Evolutionary conservation across 1,140 invertebrate genomes (phyloP), one percentile per base, ranked within the genome.

Genomic region (Copidosoma floridanum): DNA sequence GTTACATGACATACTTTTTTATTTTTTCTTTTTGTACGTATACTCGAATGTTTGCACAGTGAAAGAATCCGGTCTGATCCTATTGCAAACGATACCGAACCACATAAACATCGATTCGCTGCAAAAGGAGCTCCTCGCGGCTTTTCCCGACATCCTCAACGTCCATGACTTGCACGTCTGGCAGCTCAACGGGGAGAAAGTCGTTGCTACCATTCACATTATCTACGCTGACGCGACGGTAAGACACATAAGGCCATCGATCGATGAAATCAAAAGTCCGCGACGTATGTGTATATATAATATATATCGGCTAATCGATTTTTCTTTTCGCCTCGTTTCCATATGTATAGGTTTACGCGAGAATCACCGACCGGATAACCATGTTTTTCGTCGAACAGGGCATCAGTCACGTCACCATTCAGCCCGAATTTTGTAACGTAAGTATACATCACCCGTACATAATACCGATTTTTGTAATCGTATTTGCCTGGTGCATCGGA

Each of bases 161-260:
- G 85, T 93, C 12, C 91, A 93, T 65, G 90, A 93, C 74, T 82
- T 93, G 14, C 91, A 93, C 64, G 85, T 93, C 3, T 93, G 91
- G 91, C 86, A 89, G 63, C 72, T 93, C 35, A 89, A 88, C 0
- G 83, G 85, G 11, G 78, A 83, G 24, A 86, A 89, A 78, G 84
- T 88, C 18, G 86, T 89, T 48, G 86, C 86, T 3, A 89, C 89
- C 0, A 86, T 84, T n/a, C 88, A 90, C 70, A 86, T 90, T 18
- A 86, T 89, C 67, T 89, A 89, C 69, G 75, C 85, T 53, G 84
- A 87, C 75, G 83, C 85, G 40, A 82, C 79, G 68, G 84, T 84
- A 70, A n/a, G 24, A 40, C 46, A 37, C 23, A n/a, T n/a, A n/a
- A n/a, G n/a, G n/a, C n/a, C n/a, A n/a, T n/a, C n/a, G n/a, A n/a